Evolutionary conservation across 2,888 invertebrate species (phyloP), one percentile per base, ranked within the genome.

Genomic region (Oxystoma pomonae): DNA sequence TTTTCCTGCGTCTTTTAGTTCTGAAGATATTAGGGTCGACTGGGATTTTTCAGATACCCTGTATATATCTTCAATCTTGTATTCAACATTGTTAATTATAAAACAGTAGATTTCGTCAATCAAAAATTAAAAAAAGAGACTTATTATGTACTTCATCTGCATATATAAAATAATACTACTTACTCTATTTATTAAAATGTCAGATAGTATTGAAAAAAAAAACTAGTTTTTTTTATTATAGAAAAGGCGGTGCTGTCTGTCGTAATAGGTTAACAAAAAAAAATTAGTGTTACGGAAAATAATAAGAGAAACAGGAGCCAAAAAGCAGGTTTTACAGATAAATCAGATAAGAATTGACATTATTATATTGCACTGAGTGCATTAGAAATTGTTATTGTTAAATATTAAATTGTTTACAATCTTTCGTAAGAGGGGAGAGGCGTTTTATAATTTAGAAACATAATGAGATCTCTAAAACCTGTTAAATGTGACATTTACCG

Each of bases 161-260:
- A 35, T 35, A 35, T 35, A 3, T 35, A 35, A 35, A 35, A 35
- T 35, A 35, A 35, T 35, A 35, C 35, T 35, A 35, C 5, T n/a
- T n/a, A n/a, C n/a, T n/a, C n/a, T 35, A 35, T 35, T 35, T 35
- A 35, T 35, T 35, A 59, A 51, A 62, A 59, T 57, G 61, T 66
- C 60, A 59, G 19, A 61, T 60, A 51, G 62, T 60, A 63, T 59
- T 63, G 57, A 66, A 62, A 58, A 58, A 58, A 57, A 59, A 49
- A 62, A 35, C 35, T 7, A 35, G 35, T 35, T 35, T 35, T 35
- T 35, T 35, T 35, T 35, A 12, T 12, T 35, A 35, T 35, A 35
- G 35, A 35, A 35, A 35, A 7, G 35, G 35, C 12, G 12, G 35
- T 12, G 12, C 35, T 35, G 35, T 35, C n/a, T n/a, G 35, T 35